Percentiles rank a stretch among this genome's conserved stretches.
Evolutionary conservation across 2,888 invertebrate species (phyloP).

Genomic region (Dione juno): DNA sequence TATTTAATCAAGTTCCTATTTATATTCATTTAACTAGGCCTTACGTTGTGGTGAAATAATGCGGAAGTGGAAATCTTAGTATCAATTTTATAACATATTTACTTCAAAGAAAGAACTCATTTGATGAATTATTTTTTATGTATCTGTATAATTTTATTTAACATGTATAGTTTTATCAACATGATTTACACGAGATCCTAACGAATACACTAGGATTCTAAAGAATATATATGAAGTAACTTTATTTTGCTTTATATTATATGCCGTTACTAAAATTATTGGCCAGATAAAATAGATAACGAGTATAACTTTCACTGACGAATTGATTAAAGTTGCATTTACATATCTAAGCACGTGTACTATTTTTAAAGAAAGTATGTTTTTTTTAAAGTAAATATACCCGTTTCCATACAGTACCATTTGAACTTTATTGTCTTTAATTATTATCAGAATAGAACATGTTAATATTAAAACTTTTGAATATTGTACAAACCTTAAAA

Average conservation of each 20-base stretch:
- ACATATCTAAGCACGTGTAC: conserved; percentile 6
- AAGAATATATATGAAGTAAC: background rate
- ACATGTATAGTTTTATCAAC: no score
- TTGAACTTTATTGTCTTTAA: no score
- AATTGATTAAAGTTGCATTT: conserved; percentile 13
- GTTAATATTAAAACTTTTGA: no score
- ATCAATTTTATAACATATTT: conserved; percentile 25
- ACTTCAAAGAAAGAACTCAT: conserved; percentile 1
- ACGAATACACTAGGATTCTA: no score
- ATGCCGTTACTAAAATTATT: background rate
- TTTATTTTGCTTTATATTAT: background rate
- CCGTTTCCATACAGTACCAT: no score
- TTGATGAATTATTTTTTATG: background rate
- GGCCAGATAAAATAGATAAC: conserved; percentile 11
- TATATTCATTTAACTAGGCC: conserved; percentile 24
- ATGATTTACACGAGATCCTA: no score
- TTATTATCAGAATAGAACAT: no score
- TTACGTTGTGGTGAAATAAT: conserved; percentile 29
- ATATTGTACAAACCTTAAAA: no score
- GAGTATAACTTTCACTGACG: conserved; percentile 21
- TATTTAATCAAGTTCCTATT: conserved; percentile 28
- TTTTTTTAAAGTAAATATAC: no score
- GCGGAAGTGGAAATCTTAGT: conserved; percentile 32
- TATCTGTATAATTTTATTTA: no score
- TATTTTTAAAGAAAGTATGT: background rate